Evolutionary conservation across 2,113 vertebrate genomes (phyloP).

Genomic region (Cephalopholis sonnerati): DNA sequence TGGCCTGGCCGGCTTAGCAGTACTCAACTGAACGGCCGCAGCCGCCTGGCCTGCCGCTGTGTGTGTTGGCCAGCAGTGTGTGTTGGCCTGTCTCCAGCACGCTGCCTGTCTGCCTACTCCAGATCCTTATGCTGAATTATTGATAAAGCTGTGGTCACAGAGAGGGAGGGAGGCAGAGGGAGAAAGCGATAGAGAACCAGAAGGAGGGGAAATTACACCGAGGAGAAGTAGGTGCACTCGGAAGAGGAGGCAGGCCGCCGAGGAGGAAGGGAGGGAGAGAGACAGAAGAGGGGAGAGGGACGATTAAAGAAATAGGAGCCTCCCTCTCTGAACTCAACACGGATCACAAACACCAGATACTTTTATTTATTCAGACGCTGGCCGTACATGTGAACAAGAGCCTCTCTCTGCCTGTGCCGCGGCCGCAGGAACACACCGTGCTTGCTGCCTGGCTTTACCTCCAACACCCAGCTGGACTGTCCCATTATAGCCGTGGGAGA

Average conservation of each 20-base stretch:
- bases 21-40: slow-evolving; percentile 20
- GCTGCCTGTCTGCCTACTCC: slow-evolving; percentile 72
- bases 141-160: slow-evolving; percentile 74
- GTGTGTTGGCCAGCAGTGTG: slow-evolving; percentile 48
- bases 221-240: slow-evolving; percentile 34
- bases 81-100: slow-evolving; percentile 65
- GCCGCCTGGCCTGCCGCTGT: slow-evolving; percentile 34
- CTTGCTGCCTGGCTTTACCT: slow-evolving; percentile 37
- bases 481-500: slow-evolving; percentile 27
- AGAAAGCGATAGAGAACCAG: slow-evolving; percentile 46
- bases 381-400: slow-evolving; percentile 74
- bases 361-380: slow-evolving; percentile 86
- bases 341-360: slow-evolving; percentile 84
- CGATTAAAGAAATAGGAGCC: slow-evolving; percentile 83
- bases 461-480: slow-evolving; percentile 24
- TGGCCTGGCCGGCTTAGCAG: slow-evolving; percentile 47
- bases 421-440: slow-evolving; percentile 70
- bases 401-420: slow-evolving; percentile 51
- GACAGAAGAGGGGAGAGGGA: slow-evolving; percentile 49
- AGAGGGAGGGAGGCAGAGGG: slow-evolving; percentile 24
- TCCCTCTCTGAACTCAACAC: slow-evolving; percentile 77
- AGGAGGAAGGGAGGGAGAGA: slow-evolving; percentile 22
- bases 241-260: slow-evolving; percentile 22
- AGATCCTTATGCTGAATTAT: slow-evolving; percentile 84
- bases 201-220: slow-evolving; percentile 42